Evolutionary conservation across 2,888 invertebrate genomes (phyloP).

Genomic region (Diabrotica balteata): DNA sequence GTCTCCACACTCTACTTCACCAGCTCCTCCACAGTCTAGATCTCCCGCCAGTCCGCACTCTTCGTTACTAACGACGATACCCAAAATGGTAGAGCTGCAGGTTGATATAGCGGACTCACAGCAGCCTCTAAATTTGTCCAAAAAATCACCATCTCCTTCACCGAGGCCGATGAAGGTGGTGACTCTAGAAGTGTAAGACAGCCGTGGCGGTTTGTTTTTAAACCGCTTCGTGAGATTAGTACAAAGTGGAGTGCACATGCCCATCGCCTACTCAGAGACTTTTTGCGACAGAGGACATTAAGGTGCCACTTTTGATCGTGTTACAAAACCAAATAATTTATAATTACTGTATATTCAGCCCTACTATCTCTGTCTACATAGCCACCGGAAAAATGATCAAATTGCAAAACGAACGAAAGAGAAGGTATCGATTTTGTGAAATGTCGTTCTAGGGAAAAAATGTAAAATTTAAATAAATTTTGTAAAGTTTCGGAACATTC

Average conservation of each 20-base stretch:
- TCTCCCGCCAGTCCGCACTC: slow-evolving; percentile 57
- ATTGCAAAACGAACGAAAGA: background rate
- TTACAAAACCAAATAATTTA: slow-evolving; percentile 63
- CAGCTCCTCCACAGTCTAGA: slow-evolving; percentile 56
- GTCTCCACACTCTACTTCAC: slow-evolving; percentile 61
- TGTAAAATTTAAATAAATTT: background rate
- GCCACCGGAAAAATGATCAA: slow-evolving; percentile 1
- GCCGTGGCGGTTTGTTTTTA: slow-evolving; percentile 21
- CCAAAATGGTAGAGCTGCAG: slow-evolving; percentile 76
- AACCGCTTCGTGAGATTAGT: slow-evolving; percentile 48
- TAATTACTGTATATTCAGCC: slow-evolving; percentile 55
- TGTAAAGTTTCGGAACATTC: too few species aligned
- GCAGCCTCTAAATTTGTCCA: slow-evolving; percentile 88
- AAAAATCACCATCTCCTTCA: slow-evolving; percentile 81
- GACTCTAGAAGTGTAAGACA: slow-evolving; percentile 57
- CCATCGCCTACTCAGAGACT: slow-evolving; percentile 26
- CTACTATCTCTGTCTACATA: slow-evolving; percentile 48
- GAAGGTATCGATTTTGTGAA: background rate
- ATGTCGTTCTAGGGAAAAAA: background rate
- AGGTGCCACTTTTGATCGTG: slow-evolving; percentile 60
- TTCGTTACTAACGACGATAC: slow-evolving; percentile 56
- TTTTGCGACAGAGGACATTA: slow-evolving; percentile 34
- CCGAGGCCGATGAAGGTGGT: slow-evolving; percentile 66
- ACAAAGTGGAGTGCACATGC: slow-evolving; percentile 55
- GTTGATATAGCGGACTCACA: slow-evolving; percentile 83